A percentile compares a stretch with the other conserved stretches of the same genome.
Conservation (phyloP, 2,888 invertebrate genomes). For the Sepioteuthis lessoniana region DNA sequence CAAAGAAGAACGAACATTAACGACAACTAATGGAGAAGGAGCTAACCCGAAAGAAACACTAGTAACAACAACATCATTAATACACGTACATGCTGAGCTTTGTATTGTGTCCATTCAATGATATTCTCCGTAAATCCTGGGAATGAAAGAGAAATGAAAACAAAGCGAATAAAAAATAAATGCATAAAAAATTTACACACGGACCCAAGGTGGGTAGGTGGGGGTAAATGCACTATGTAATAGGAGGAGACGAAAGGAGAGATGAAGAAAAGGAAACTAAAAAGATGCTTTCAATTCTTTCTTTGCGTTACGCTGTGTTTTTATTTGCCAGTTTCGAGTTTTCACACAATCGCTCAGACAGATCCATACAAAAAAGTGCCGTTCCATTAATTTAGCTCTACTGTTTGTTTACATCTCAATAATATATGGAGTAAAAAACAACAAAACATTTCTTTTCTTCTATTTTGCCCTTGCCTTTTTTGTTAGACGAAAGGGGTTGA, state of each 20-base stretch:
- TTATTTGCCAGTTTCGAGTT: not conserved
- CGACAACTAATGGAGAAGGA: not conserved
- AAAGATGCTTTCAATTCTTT: not conserved
- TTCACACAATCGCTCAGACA: not conserved
- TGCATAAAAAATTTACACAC: no score
- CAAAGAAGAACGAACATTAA: not conserved
- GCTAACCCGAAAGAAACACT: not conserved
- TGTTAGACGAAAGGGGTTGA: not conserved
- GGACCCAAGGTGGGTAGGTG: no score
- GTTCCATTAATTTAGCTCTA: not conserved
- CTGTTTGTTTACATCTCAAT: slow-evolving; percentile 20
- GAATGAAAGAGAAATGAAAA: no score
- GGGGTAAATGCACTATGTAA: no score
- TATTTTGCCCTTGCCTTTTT: not conserved
- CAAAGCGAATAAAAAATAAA: no score
- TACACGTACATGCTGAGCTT: not conserved
- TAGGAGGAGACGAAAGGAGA: not conserved
- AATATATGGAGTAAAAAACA: not conserved
- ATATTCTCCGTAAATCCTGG: not conserved
- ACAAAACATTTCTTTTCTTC: not conserved
- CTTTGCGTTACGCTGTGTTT: not conserved
- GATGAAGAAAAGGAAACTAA: not conserved
- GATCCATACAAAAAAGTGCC: not conserved
- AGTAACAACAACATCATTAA: slow-evolving; percentile 1
- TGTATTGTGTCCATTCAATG: slow-evolving; percentile 23